Percentiles rank a stretch among this genome's conserved stretches.
These are phyloP conservation scores for Xestia sexstrigata DNA, from an alignment of 2,888 invertebrate species.

Conservation along the genomic window DNA sequence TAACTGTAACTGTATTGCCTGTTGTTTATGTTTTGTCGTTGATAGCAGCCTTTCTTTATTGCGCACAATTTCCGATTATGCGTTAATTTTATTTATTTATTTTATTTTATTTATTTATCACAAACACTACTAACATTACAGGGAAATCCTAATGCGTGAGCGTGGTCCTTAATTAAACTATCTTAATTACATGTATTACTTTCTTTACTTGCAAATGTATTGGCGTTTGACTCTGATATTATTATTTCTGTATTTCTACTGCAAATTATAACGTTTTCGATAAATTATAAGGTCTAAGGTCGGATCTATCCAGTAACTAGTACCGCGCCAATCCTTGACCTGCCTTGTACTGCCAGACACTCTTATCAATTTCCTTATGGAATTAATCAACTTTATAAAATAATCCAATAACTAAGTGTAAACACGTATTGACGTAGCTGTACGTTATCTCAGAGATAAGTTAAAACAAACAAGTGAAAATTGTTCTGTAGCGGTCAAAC, in stretches of 20 bases:
- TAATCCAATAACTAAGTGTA: conserved; percentile 70
- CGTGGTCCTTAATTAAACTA: too few relatives aligned
- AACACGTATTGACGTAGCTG: conserved; percentile 79
- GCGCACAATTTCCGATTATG: conserved; percentile 27
- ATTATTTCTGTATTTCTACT: conserved; percentile 5
- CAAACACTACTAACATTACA: too few relatives aligned
- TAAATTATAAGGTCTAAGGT: conserved; percentile 29
- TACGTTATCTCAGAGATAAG: conserved; percentile 67
- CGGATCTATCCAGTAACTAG: conserved; percentile 12
- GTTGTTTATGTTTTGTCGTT: conserved; percentile 44
- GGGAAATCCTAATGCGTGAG: too few relatives aligned
- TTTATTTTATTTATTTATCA: too few relatives aligned
- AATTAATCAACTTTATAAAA: conserved; percentile 66
- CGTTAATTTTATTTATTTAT: too few relatives aligned
- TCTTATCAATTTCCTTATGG: conserved; percentile 76
- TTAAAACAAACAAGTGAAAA: conserved; percentile 70
- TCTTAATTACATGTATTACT: conserved; percentile 20
- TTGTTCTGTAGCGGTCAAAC: conserved; percentile 69
- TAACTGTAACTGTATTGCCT: conserved; percentile 29
- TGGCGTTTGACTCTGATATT: conserved; percentile 24
- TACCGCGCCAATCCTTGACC: conserved; percentile 62
- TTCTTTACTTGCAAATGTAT: conserved; percentile 19
- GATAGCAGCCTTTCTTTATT: conserved; percentile 35
- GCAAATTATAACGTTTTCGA: conserved; percentile 21
- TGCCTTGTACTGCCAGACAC: conserved; percentile 55